Conservation (phyloP, 2,888 invertebrate species). For the Melanostoma mellinum region DNA sequence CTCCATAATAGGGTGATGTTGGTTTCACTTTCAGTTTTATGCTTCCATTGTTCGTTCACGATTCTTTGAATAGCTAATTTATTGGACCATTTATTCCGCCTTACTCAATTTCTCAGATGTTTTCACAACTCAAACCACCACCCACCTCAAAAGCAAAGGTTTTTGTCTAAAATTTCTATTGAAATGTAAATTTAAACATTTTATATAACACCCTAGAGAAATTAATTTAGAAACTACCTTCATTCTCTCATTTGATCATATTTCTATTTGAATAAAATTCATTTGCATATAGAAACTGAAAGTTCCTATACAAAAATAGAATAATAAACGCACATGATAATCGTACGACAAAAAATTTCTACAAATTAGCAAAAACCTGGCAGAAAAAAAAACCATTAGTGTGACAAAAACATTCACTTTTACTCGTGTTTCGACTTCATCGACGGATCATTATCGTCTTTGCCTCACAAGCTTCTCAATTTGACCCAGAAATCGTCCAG, state of each 20-base stretch:
- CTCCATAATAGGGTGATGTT: neutral
- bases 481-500: constrained; percentile 60
- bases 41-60: neutral
- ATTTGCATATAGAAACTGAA: constrained; percentile 68
- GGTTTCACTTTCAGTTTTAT: constrained; percentile 32
- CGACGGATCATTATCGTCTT: constrained; percentile 20
- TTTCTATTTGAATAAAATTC: constrained; percentile 13
- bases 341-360: constrained; percentile 36
- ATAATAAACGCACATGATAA: constrained; percentile 24
- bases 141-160: constrained; percentile 11
- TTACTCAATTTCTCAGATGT: too few relatives aligned
- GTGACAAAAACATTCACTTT: constrained; percentile 59
- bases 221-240: constrained; percentile 54
- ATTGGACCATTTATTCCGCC: neutral
- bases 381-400: constrained; percentile 9
- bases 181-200: constrained; percentile 51
- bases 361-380: constrained; percentile 47
- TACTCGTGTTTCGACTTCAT: constrained; percentile 29
- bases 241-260: constrained; percentile 17
- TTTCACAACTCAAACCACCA: neutral
- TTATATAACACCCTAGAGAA: constrained; percentile 54
- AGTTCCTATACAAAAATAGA: constrained; percentile 48
- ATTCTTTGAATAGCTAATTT: constrained; percentile 17
- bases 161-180: constrained; percentile 28
- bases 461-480: constrained; percentile 25